phyloP scores from a whole-genome alignment of 2,888 invertebrate genomes.

The Hybos culiciformis region DNA sequence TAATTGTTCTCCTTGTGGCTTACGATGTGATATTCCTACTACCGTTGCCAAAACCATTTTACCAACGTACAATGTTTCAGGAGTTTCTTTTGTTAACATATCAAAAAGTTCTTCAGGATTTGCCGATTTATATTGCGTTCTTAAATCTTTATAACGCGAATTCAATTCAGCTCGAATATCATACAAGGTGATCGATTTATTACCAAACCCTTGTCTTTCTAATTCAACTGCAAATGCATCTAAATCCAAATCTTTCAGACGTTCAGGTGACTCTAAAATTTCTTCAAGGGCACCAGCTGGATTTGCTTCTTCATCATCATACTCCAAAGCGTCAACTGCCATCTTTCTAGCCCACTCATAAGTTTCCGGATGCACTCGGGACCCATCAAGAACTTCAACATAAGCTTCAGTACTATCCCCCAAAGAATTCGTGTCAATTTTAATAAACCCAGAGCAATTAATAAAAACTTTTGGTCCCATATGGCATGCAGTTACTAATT shows the following conservation, averaged over 20 bases:
- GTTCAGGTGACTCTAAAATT: slow-evolving; percentile 88
- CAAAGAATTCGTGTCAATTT: slow-evolving; percentile 91
- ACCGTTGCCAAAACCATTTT: slow-evolving; percentile 77
- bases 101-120: slow-evolving; percentile 84
- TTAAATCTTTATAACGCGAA: slow-evolving; percentile 80
- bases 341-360: slow-evolving; percentile 99
- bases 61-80: slow-evolving; percentile 80
- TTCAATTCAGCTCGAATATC: slow-evolving; percentile 94
- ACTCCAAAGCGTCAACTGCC: slow-evolving; percentile 98
- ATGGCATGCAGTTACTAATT: slow-evolving; percentile 86
- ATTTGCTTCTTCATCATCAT: slow-evolving; percentile 92
- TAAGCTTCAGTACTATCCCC: slow-evolving; percentile 92
- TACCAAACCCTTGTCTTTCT: slow-evolving; percentile 78
- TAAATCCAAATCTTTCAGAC: slow-evolving; percentile 88
- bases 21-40: slow-evolving; percentile 67
- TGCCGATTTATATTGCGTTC: slow-evolving; percentile 62
- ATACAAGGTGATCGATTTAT: slow-evolving; percentile 87
- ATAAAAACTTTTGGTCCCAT: slow-evolving; percentile 98
- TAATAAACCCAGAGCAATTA: slow-evolving; percentile 97
- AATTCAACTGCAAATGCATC: slow-evolving; percentile 98
- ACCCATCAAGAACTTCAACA: slow-evolving; percentile 91
- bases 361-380: slow-evolving; percentile 96
- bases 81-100: slow-evolving; percentile 90
- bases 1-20: slow-evolving; percentile 83
- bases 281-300: slow-evolving; percentile 96